Conservation (phyloP, 92 coral and sea anemone genomes). For the Chrysogorgia sp. region DNA sequence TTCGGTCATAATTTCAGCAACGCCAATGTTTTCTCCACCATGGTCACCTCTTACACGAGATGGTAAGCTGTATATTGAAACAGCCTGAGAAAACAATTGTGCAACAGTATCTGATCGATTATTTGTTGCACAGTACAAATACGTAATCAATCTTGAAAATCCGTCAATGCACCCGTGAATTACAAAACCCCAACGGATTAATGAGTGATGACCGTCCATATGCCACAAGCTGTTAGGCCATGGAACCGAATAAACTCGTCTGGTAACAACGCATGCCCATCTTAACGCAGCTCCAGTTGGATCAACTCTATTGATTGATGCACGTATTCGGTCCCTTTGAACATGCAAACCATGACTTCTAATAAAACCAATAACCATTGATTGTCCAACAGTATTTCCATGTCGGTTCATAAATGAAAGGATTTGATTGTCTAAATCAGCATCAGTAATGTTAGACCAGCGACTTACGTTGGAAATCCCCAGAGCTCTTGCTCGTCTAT, state of each 20-base stretch:
- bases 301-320: conserved; percentile 14
- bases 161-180: conserved; percentile 62
- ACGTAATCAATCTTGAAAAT: conserved; percentile 43
- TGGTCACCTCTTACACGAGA: conserved; percentile 60
- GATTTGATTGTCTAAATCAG: conserved; percentile 53
- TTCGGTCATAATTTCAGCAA: conserved; percentile 56
- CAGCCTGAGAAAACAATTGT: conserved; percentile 28
- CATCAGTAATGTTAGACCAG: conserved; percentile 64
- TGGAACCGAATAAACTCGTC: conserved; percentile 41
- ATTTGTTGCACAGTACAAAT: conserved; percentile 52
- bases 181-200: conserved; percentile 52
- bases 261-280: conserved; percentile 42
- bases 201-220: conserved; percentile 59
- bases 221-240: conserved; percentile 59
- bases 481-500: conserved; percentile 56
- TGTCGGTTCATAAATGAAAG: conserved; percentile 56
- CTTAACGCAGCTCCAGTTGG: conserved; percentile 33
- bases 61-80: conserved; percentile 44
- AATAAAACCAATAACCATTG: conserved; percentile 42
- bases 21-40: conserved; percentile 63
- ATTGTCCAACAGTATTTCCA: conserved; percentile 59
- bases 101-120: conserved; percentile 45
- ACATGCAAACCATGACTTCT: conserved; percentile 48
- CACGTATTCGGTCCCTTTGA: conserved; percentile 47
- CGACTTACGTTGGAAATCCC: conserved; percentile 53